Base-by-base conservation (phyloP, 2,113 vertebrate genomes). In the Merops nubicus region DNA sequence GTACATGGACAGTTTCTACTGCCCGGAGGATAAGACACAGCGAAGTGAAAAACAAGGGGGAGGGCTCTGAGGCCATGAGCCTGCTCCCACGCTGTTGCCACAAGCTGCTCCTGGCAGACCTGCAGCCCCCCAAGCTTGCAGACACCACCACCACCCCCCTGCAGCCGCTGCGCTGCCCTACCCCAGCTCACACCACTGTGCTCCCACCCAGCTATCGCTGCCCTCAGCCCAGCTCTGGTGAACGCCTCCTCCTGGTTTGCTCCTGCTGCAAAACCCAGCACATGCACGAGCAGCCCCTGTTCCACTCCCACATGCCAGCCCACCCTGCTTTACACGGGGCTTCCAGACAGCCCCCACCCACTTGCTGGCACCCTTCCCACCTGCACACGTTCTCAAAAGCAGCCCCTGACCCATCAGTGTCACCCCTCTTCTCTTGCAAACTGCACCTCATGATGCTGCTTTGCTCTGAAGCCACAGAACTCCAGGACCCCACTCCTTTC, bases 321-420 rank as follows among this genome's bases (percentile, higher is more conserved):
- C 51, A 65, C 18, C 8, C 17, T 2, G 0, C 22, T 79, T 43
- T 48, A 26, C 38, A 63, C 60, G 42, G 38, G 7, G 5, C 17
- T 40, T 63, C 63, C 50, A 64, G 43, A 64, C 13, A 51, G 33
- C 23, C 28, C 10, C 13, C 42, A 15, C 7, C 26, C 23, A 18
- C 15, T n/a, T n/a, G n/a, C n/a, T n/a, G n/a, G n/a, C n/a, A n/a
- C n/a, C n/a, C n/a, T 23, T 68, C 53, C 34, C 42, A 54, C 31
- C 50, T 0, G 4, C 38, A 36, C 17, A n/a, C 1, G 0, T 74
- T 62, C 36, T 26, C 36, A 45, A 1, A 1, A 68, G 48, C 29
- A 57, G 42, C 15, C 26, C 25, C 36, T 33, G 25, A 33, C 4
- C 7, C 15, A 6, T 38, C 9, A 51, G 12, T 40, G 25, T 78